Evolutionary conservation across 2,797 vertebrate species (phyloP).

Genomic region (Hafferia zeledoni): DNA sequence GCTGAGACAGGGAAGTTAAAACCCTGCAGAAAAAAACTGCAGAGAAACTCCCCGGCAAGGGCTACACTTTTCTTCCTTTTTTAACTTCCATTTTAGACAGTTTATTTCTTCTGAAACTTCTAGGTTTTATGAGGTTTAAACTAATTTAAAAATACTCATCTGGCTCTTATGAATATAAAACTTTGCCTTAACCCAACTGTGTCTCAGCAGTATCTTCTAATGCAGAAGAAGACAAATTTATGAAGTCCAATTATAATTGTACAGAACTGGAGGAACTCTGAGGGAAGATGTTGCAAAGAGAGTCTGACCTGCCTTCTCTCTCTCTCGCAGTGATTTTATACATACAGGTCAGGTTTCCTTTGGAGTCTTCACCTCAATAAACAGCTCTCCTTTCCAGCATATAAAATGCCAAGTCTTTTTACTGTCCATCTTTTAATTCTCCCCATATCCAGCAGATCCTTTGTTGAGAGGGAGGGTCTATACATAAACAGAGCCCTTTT

Average conservation of each 20-base stretch:
- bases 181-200: background rate
- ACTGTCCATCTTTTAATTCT: background rate
- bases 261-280: background rate
- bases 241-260: background rate
- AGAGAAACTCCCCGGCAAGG: background rate
- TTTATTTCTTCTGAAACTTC: background rate
- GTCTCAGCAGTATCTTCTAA: background rate
- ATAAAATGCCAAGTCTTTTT: background rate
- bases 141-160: background rate
- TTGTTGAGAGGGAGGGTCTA: background rate
- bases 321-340: background rate
- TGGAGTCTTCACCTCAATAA: background rate
- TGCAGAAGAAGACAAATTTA: background rate
- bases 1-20: background rate
- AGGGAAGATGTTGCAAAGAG: background rate
- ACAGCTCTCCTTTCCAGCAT: background rate
- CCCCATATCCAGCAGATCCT: background rate
- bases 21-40: background rate
- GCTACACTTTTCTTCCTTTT: background rate
- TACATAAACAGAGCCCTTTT: background rate
- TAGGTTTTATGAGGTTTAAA: background rate
- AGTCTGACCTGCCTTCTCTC: background rate
- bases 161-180: background rate
- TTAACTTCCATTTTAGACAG: background rate
- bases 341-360: background rate